Base-by-base conservation (phyloP, 1,140 invertebrate genomes). In the Rhizoglyphus robini region DNA sequence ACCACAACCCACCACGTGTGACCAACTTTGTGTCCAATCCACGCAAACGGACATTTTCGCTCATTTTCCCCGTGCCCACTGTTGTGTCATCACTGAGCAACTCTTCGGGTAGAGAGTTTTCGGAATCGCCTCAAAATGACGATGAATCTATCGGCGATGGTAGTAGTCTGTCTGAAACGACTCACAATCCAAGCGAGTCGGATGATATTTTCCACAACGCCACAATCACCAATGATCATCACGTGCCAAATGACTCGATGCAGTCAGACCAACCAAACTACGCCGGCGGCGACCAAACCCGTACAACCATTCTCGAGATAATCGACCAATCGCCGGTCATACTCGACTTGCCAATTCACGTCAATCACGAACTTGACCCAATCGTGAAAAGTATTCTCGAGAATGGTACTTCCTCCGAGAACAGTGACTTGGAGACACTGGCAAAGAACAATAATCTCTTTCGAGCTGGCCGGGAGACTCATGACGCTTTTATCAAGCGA, bases 401-500 rank as follows among this genome's bases (percentile, higher is more conserved):
- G 5, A 54, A 54, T 32, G 20, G 51, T 54, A 54, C 51, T 23
- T 11, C n/a, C n/a, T n/a, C n/a, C n/a, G n/a, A n/a, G n/a, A n/a
- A n/a, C n/a, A n/a, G n/a, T n/a, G n/a, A n/a, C n/a, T n/a, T n/a
- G n/a, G n/a, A n/a, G n/a, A n/a, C n/a, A n/a, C n/a, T n/a, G 23
- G 1, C 8, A 2, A 46, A 46, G 15, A 46, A 46, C 8, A 8
- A 46, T 3, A 8, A 29, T 23, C 30, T 60, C 31, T 38, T 60
- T 27, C 58, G 58, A 27, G 15, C 15, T 46, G 58, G 58, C 29
- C 58, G 58, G 23, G 32, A 60, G 36, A 60, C 58, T 15, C 58
- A 60, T 27, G 32, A 60, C 29, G 58, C 32, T 2, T 60, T 60
- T 27, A 32, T 60, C 15, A 30, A 15, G 15, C 58, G 58, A 15